Evolutionary conservation across 2,797 vertebrate species (phyloP).

Genomic region (Myripristis jacobus): DNA sequence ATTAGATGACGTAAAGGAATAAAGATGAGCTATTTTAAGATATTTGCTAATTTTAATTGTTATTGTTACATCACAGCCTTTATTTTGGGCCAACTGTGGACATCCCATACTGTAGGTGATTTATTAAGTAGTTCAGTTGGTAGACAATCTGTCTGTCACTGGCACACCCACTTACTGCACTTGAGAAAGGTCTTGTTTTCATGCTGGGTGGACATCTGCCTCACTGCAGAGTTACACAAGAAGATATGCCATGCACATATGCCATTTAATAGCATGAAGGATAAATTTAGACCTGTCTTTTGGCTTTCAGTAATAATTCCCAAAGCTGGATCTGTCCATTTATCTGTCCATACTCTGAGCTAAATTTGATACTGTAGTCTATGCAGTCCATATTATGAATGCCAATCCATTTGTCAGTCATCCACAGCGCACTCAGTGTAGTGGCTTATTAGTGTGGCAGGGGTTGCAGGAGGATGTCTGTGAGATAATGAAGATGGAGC

Average conservation of each 20-base stretch:
- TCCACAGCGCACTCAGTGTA: constrained; percentile 17
- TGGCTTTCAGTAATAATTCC: constrained; percentile 36
- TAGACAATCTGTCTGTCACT: constrained; percentile 62
- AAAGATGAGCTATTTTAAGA: constrained; percentile 3
- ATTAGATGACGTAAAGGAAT: background rate
- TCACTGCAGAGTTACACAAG: constrained; percentile 61
- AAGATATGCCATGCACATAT: constrained; percentile 62
- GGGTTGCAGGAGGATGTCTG: constrained; percentile 8
- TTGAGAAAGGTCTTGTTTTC: constrained; percentile 66
- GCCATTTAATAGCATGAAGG: constrained; percentile 46
- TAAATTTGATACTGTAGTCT: constrained; percentile 20
- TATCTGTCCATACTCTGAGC: constrained; percentile 13
- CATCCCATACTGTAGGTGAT: constrained; percentile 47
- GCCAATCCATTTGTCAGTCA: constrained; percentile 26
- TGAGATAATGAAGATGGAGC: constrained; percentile 16
- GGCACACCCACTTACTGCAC: constrained; percentile 56
- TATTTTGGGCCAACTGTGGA: constrained; percentile 55
- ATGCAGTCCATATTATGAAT: background rate
- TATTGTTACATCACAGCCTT: constrained; percentile 9
- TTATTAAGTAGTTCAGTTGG: constrained; percentile 59
- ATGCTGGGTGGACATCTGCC: constrained; percentile 74
- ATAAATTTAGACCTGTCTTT: constrained; percentile 59
- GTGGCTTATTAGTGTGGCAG: constrained; percentile 13
- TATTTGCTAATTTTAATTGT: constrained; percentile 4
- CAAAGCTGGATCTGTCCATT: background rate